phyloP scores from a whole-genome alignment of 1,140 invertebrate genomes.

The Drosophila tsacasi region DNA sequence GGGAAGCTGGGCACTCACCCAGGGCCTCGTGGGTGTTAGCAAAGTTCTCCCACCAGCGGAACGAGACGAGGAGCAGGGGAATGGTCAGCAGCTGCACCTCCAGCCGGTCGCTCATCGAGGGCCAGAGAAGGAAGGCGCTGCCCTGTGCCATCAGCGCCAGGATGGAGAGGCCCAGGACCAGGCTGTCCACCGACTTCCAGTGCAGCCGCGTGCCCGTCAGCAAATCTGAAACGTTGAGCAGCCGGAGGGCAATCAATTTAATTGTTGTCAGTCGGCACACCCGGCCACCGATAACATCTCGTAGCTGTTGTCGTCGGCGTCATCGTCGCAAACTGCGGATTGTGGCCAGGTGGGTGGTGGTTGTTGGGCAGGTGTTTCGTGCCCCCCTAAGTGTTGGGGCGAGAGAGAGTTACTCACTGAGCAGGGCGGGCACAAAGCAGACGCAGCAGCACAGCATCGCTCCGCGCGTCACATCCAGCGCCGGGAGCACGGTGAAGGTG shows the following conservation, averaged over 20 bases:
- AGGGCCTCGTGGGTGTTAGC: conserved; percentile 85
- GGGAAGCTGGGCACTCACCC: conserved; percentile 71
- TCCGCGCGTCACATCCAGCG: conserved; percentile 95
- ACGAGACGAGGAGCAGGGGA: conserved; percentile 90
- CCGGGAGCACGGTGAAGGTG: conserved; percentile 94
- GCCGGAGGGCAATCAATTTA: conserved; percentile 76
- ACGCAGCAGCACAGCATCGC: conserved; percentile 97
- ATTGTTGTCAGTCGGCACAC: conserved; percentile 63
- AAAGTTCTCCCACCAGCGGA: conserved; percentile 95
- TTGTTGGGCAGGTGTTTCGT: conserved; percentile 4
- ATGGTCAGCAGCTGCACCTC: conserved; percentile 88
- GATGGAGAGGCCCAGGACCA: conserved; percentile 67
- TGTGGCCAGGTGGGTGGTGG: no score
- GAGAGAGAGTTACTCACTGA: conserved; percentile 81
- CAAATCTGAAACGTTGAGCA: conserved; percentile 60
- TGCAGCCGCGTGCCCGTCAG: conserved; percentile 61
- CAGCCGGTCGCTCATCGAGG: conserved; percentile 85
- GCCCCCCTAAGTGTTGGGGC: neutral
- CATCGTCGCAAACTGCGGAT: neutral
- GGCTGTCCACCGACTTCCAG: conserved; percentile 64
- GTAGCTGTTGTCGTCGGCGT: conserved; percentile 12
- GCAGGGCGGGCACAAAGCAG: conserved; percentile 93
- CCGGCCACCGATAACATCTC: conserved; percentile 57
- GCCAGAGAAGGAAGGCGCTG: conserved; percentile 89
- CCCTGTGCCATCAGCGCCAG: conserved; percentile 87